Evolutionary conservation across 1,140 invertebrate species (phyloP), one percentile per base, ranked within the genome.

Genomic region (Drosophila chauvacae): DNA sequence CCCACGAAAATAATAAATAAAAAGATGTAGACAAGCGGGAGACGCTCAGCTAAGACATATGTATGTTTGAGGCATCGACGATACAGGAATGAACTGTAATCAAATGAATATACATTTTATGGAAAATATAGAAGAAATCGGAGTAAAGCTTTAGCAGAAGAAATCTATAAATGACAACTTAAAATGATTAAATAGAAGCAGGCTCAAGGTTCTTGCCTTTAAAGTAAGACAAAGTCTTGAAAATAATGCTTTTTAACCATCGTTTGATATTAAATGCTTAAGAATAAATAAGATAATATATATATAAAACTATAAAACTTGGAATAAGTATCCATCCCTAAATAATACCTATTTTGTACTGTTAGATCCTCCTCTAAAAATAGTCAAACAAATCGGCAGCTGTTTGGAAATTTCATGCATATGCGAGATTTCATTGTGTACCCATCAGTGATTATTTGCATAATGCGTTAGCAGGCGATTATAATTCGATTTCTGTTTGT

Each of bases 351-450:
- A 30, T 63, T 45, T 44, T 13, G 23, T 23, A 39, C 44, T 28
- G 39, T 30, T 44, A 42, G 33, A 55, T 28, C 33, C 3, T 3
- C 11, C 62, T 75, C 71, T 69, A 77, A 83, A 77, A 77, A 83
- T 83, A 83, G 76, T 71, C 57, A 78, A 78, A 82, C 62, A 78
- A 62, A 82, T 78, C 63, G 61, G 61, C 61, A 76, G 50, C 58
- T 88, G 84, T 83, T 80, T 84, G 77, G 75, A 77, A 87, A 87
- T 87, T 87, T 87, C 84, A 87, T 84, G 84, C 84, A 87, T 88
- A 84, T 84, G 84, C 77, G 84, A 87, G 84, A 88, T 88, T 88
- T 87, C 73, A 60, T 81, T 81, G 83, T 87, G 73, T 82, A 48
- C 83, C 51, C 9, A 72, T 87, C 74, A 77, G 74, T 80, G 77